Evolutionary conservation across 2,888 invertebrate genomes (phyloP).

Genomic region (Villa cingulata): DNA sequence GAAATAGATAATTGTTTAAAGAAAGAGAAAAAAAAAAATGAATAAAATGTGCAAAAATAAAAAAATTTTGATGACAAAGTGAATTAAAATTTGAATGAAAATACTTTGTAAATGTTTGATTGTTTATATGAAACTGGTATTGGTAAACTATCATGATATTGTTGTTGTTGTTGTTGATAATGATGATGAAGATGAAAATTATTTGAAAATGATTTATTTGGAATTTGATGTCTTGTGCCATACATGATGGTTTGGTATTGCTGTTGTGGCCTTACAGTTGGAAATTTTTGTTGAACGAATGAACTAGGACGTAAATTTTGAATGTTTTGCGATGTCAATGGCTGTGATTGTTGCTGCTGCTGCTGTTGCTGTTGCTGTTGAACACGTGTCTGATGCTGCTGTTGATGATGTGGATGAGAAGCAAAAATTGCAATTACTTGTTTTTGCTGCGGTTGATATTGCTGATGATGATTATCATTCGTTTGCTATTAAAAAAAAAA

Average conservation of each 20-base stretch:
- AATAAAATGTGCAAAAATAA: neutral
- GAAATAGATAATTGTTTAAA: neutral
- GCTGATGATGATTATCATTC: neutral
- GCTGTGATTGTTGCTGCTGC: slow-evolving; percentile 16
- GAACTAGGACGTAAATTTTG: slow-evolving; percentile 8
- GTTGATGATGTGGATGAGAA: slow-evolving; percentile 14
- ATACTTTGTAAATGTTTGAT: slow-evolving; percentile 1
- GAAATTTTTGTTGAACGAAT: slow-evolving; percentile 1
- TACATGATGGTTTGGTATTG: slow-evolving; percentile 10
- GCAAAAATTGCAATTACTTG: slow-evolving; percentile 23
- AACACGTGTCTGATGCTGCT: slow-evolving; percentile 4
- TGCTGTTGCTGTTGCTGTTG: slow-evolving; percentile 9
- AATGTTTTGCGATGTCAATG: slow-evolving; percentile 12
- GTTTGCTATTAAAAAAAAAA: too few species aligned
- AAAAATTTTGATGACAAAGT: too few species aligned
- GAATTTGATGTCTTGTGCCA: slow-evolving; percentile 9
- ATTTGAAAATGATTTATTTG: neutral
- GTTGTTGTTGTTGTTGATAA: neutral
- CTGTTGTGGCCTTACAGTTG: slow-evolving; percentile 6
- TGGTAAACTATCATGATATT: slow-evolving; percentile 3
- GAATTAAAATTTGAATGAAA: neutral
- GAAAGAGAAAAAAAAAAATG: too few species aligned
- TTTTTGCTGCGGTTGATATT: slow-evolving; percentile 22
- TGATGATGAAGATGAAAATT: neutral
- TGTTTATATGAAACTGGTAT: slow-evolving; percentile 10